A percentile compares a stretch with the other conserved stretches of the same genome.
Conservation (phyloP, 2,888 invertebrate species). For the Chrysopilus asiliformis region DNA sequence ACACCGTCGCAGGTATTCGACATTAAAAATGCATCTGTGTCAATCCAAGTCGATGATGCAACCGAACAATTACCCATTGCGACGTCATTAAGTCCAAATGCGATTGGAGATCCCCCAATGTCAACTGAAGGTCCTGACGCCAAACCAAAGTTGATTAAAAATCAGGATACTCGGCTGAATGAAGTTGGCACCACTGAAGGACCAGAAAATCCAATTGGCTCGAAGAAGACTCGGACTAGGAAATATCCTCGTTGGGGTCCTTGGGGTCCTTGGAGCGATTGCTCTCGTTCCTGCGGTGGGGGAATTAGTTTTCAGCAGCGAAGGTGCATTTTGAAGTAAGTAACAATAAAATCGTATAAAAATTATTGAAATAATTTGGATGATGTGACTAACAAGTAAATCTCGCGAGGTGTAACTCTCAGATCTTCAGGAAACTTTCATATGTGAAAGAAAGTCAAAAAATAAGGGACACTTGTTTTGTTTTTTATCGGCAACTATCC, state of each 20-base stretch:
- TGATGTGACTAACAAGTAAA: too few species aligned
- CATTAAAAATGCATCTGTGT: not conserved
- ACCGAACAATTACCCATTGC: too few species aligned
- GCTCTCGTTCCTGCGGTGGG: conserved; percentile 73
- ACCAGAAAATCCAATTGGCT: conserved; percentile 1
- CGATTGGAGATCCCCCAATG: too few species aligned
- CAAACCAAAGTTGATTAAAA: too few species aligned
- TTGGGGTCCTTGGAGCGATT: conserved; percentile 67
- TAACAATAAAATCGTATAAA: not conserved
- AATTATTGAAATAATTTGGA: too few species aligned
- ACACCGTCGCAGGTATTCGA: conserved; percentile 3
- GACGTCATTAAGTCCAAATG: not conserved
- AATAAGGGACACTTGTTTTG: too few species aligned
- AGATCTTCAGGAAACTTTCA: too few species aligned
- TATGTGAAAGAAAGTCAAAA: too few species aligned
- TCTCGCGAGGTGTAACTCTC: too few species aligned
- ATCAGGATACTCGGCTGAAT: too few species aligned
- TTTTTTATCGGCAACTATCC: too few species aligned
- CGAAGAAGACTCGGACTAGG: conserved; percentile 16
- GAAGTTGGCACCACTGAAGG: not conserved
- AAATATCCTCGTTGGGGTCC: conserved; percentile 53
- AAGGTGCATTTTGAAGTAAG: conserved; percentile 31
- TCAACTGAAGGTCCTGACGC: not conserved
- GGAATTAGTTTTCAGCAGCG: conserved; percentile 44
- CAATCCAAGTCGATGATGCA: not conserved